phyloP scores from a whole-genome alignment of 1,140 invertebrate species.

The Hyphantria cunea region DNA sequence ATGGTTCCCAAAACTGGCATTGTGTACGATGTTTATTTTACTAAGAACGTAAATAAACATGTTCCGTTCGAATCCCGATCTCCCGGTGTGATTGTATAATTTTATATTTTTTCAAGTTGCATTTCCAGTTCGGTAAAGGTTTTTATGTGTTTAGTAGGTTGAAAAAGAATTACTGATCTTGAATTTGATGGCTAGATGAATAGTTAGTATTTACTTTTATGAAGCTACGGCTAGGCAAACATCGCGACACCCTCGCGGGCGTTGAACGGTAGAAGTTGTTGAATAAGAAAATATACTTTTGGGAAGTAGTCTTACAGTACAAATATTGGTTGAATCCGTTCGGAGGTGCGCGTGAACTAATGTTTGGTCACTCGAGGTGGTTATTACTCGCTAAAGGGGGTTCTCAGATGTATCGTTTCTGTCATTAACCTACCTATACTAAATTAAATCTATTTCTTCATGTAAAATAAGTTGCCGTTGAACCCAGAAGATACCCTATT shows the following conservation, averaged over 20 bases:
- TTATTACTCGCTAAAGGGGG: slow-evolving; percentile 65
- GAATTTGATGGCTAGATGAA: slow-evolving; percentile 13
- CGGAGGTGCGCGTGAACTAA: slow-evolving; percentile 66
- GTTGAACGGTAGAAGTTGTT: slow-evolving; percentile 72
- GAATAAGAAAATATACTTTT: slow-evolving; percentile 77
- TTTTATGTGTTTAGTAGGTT: slow-evolving; percentile 2
- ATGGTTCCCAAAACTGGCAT: slow-evolving; percentile 21
- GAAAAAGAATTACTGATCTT: slow-evolving; percentile 1
- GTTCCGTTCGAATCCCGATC: slow-evolving; percentile 4
- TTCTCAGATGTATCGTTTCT: slow-evolving; percentile 21
- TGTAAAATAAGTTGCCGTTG: slow-evolving; percentile 6
- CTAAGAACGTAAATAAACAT: slow-evolving; percentile 27
- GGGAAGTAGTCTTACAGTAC: slow-evolving; percentile 68
- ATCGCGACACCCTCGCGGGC: slow-evolving; percentile 55
- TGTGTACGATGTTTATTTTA: slow-evolving; percentile 30
- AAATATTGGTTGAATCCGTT: slow-evolving; percentile 78
- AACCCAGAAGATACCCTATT: too few relatives aligned
- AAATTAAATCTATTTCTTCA: too few relatives aligned
- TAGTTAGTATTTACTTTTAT: slow-evolving; percentile 27
- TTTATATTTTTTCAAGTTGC: slow-evolving; percentile 17
- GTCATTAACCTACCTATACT: too few relatives aligned
- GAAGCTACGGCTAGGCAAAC: slow-evolving; percentile 52
- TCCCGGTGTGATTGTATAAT: slow-evolving; percentile 25
- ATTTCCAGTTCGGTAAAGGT: slow-evolving; percentile 1
- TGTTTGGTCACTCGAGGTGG: slow-evolving; percentile 67